phyloP scores from a whole-genome alignment of 1,140 invertebrate species.

The Leptonema lineaticorne region DNA sequence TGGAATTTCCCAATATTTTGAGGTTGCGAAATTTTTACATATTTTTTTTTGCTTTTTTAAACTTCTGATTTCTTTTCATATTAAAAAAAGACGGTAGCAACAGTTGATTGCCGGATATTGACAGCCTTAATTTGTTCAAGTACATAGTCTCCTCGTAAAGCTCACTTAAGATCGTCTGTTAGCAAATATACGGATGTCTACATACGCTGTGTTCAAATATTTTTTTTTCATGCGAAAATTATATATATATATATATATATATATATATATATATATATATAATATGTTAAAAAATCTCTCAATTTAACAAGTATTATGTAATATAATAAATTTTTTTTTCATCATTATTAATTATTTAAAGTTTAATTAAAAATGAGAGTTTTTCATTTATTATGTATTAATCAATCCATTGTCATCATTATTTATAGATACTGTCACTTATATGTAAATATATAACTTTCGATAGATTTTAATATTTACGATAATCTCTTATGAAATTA shows the following conservation, averaged over 20 bases:
- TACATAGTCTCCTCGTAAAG: background rate
- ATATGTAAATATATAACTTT: no score
- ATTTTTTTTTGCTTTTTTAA: no score
- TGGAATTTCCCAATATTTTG: conserved; percentile 9
- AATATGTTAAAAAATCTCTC: background rate
- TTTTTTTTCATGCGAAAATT: no score
- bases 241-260: no score
- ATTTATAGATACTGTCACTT: no score
- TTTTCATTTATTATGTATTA: background rate
- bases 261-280: no score
- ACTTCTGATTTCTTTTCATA: no score
- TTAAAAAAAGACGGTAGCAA: background rate
- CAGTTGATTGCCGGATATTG: conserved; percentile 21
- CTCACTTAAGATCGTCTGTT: background rate
- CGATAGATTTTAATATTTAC: no score
- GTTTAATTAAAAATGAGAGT: background rate
- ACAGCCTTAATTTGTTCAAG: conserved; percentile 18
- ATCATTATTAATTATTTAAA: no score
- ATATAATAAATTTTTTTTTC: no score
- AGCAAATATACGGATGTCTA: background rate
- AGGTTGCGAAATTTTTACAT: conserved; percentile 1
- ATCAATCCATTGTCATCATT: background rate
- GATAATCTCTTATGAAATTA: no score
- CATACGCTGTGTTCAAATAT: background rate
- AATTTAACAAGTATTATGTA: no score